phyloP scores from a whole-genome alignment of 2,888 invertebrate genomes.

The Ligdia adustata region DNA sequence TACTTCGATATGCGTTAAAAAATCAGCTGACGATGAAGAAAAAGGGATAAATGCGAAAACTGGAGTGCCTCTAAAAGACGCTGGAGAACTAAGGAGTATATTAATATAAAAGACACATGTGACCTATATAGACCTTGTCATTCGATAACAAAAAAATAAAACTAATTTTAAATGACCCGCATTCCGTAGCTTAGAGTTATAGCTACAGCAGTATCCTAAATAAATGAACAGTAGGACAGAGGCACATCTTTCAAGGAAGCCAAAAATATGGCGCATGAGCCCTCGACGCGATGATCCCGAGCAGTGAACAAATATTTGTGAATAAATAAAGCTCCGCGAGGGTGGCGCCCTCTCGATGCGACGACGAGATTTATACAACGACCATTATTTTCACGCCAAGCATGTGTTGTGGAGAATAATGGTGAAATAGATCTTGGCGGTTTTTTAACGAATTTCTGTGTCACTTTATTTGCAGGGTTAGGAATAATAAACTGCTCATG shows the following conservation, averaged over 20 bases:
- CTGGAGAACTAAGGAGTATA: too few relatives aligned
- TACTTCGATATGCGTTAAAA: too few relatives aligned
- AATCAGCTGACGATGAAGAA: too few relatives aligned
- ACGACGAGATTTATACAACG: slow-evolving; percentile 50
- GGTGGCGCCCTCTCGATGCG: slow-evolving; percentile 31
- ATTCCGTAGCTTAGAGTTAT: too few relatives aligned
- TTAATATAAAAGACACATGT: too few relatives aligned
- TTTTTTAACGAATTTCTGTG: not conserved
- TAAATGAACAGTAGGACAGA: slow-evolving; percentile 18
- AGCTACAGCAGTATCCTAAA: slow-evolving; percentile 8
- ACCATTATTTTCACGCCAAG: slow-evolving; percentile 57
- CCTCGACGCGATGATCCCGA: slow-evolving; percentile 46
- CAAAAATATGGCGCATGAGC: slow-evolving; percentile 26
- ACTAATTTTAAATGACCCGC: too few relatives aligned
- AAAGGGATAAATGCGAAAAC: too few relatives aligned
- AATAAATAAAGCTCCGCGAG: slow-evolving; percentile 61
- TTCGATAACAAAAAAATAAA: too few relatives aligned
- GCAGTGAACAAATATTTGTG: slow-evolving; percentile 61
- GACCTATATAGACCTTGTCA: too few relatives aligned
- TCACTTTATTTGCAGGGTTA: not conserved
- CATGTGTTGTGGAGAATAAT: slow-evolving; percentile 28
- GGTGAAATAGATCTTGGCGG: not conserved
- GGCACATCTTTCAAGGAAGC: slow-evolving; percentile 27
- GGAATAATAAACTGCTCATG: too few relatives aligned
- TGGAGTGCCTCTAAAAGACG: too few relatives aligned